phyloP scores from a whole-genome alignment of 2,888 invertebrate species.

The Chrysolina oricalcia region DNA sequence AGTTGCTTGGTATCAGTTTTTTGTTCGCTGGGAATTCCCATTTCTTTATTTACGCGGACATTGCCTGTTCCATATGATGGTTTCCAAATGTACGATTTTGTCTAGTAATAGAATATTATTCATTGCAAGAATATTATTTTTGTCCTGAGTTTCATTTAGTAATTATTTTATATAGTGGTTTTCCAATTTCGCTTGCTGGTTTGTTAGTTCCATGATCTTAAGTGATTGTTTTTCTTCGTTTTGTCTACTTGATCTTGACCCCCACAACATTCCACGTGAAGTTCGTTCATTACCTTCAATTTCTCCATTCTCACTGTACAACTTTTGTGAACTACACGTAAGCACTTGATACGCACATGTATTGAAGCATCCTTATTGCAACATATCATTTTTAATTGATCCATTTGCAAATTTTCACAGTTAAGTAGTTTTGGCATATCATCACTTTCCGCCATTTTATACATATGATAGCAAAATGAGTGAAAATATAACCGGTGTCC shows the following conservation, averaged over 20 bases:
- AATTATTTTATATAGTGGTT: constrained; percentile 22
- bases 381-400: constrained; percentile 28
- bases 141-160: constrained; percentile 19
- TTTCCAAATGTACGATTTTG: constrained; percentile 7
- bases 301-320: not conserved
- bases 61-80: not conserved
- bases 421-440: not conserved
- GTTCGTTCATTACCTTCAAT: constrained; percentile 20
- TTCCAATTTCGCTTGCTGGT: constrained; percentile 15
- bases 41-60: no score
- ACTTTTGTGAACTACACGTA: constrained; percentile 25
- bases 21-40: no score
- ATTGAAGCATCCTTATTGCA: constrained; percentile 1
- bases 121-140: constrained; percentile 27
- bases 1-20: no score
- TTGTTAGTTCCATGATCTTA: constrained; percentile 18
- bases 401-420: constrained; percentile 16
- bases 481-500: no score
- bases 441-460: constrained; percentile 24
- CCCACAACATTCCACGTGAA: constrained; percentile 26
- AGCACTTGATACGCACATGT: not conserved
- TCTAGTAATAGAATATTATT: constrained; percentile 23
- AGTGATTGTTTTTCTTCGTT: constrained; percentile 4
- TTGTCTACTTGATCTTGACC: constrained; percentile 1
- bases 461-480: no score